Conservation (phyloP, 2,797 vertebrate genomes). For the Ptychobarbus kaznakovi region DNA sequence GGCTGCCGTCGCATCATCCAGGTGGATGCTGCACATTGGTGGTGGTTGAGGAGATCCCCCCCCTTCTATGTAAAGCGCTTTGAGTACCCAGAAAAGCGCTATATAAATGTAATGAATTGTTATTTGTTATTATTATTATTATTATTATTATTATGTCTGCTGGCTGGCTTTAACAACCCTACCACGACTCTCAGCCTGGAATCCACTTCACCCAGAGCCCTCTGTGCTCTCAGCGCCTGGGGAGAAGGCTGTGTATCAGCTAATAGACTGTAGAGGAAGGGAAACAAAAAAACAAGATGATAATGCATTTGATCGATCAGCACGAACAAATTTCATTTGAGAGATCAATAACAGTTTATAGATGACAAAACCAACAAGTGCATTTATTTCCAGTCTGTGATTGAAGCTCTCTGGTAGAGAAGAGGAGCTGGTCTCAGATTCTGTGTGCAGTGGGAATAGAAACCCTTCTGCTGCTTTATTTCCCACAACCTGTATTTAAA, state of each 20-base stretch:
- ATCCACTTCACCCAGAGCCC: conserved; percentile 80
- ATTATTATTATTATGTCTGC: conserved; percentile 64
- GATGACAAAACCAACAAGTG: conserved; percentile 93
- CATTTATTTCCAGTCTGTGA: conserved; percentile 93
- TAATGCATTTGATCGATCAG: conserved; percentile 99
- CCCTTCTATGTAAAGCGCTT: no score
- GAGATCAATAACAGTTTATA: conserved; percentile 99
- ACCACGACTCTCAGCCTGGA: conserved; percentile 69
- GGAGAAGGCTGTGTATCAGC: conserved; percentile 89
- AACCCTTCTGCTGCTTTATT: conserved; percentile 78
- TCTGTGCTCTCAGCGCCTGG: conserved; percentile 85
- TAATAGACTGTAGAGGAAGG: conserved; percentile 89
- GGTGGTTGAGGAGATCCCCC: no score
- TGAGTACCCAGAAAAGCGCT: no score
- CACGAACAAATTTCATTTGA: conserved; percentile 99
- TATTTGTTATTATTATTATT: no score
- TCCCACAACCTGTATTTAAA: conserved; percentile 93
- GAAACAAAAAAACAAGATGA: conserved; percentile 76
- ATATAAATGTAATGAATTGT: no score
- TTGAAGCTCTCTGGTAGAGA: conserved; percentile 85
- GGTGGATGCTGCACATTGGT: no score
- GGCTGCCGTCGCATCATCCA: no score
- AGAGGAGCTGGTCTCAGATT: conserved; percentile 76
- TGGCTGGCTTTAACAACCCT: conserved; percentile 54
- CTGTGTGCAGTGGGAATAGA: conserved; percentile 76